Evolutionary conservation across 2,888 invertebrate species (phyloP), one percentile per base, ranked within the genome.

Genomic region (Agrochola lota): DNA sequence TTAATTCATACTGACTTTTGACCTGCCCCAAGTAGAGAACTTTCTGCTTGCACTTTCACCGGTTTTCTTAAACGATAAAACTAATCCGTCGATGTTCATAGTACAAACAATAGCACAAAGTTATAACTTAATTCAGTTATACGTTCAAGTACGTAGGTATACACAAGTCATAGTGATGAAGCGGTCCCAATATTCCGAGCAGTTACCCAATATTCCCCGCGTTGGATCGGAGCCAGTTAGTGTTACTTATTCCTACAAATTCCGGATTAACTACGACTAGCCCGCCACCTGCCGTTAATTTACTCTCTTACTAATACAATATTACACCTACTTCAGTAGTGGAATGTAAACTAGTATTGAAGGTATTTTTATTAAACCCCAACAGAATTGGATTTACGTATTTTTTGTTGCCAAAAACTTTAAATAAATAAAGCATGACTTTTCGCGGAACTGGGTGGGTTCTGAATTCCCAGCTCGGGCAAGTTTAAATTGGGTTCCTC

Each of bases 201-300:
- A 82, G 88, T 89, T 87, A 86, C 86, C 89, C 88, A 87, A 90
- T 90, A 89, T 83, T 85, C 84, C 76, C 81, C 82, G 80, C 74
- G 81, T 91, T 93, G 92, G 92, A 91, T 83, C 83, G 55, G 79
- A 71, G 92, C 92, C 92, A 93, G 91, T 89, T 88, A 84, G 87
- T 89, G 88, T 92, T 90, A 94, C 92, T 94, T 94, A 92, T 91
- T 90, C 91, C 90, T 89, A 91, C 92, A 91, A 92, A 91, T 92
- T 91, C 88, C 88, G 89, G 82, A 86, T 87, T 83, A 86, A 84
- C 80, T 83, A 77, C 66, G 78, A 87, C 86, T 88, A 78, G 79
- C 82, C 84, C 76, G 82, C 82, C 80, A 87, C 87, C 86, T 87
- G 86, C 74, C 80, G 80, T 87, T 83, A 83, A 87, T 86, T 87